Percentiles rank a stretch among this genome's conserved stretches.
Evolutionary conservation across 2,113 vertebrate genomes (phyloP).

Genomic region (Sprattus sprattus): DNA sequence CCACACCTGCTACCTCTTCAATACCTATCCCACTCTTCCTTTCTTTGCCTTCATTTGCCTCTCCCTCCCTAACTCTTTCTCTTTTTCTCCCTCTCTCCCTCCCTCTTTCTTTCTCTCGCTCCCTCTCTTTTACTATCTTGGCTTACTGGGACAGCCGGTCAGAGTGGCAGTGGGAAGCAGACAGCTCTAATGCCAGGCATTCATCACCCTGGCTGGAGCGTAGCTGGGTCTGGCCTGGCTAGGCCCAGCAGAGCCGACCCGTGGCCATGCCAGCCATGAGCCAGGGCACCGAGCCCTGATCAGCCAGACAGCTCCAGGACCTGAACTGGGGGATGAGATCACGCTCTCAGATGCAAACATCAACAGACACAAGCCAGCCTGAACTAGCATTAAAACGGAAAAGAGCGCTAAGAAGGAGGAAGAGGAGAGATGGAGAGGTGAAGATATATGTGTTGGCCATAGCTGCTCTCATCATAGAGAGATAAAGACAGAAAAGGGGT

Average conservation of each 20-base stretch:
- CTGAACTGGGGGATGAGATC: not conserved
- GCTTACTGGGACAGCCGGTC: constrained; percentile 42
- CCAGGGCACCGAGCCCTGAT: not conserved
- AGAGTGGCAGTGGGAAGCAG: constrained; percentile 37
- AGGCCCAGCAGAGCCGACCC: not conserved
- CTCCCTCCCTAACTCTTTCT: not conserved
- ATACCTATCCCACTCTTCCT: not conserved
- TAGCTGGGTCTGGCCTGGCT: constrained; percentile 37
- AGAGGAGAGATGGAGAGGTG: not conserved
- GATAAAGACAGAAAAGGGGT: not conserved
- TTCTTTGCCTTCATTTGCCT: not conserved
- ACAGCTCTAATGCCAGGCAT: constrained; percentile 55
- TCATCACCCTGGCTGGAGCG: constrained; percentile 54
- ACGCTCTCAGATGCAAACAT: not conserved
- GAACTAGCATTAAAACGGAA: not conserved
- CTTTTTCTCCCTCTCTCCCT: constrained; percentile 23
- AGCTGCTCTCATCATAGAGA: not conserved
- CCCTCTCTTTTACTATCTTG: constrained; percentile 6
- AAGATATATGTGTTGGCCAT: not conserved
- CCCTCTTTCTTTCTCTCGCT: constrained; percentile 12
- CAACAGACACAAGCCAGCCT: not conserved
- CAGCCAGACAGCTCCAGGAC: not conserved
- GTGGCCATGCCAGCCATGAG: not conserved
- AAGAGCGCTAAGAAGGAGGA: not conserved
- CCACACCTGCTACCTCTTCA: constrained; percentile 32